phyloP scores from a whole-genome alignment of 2,797 vertebrate genomes.

The Merluccius polli region DNA sequence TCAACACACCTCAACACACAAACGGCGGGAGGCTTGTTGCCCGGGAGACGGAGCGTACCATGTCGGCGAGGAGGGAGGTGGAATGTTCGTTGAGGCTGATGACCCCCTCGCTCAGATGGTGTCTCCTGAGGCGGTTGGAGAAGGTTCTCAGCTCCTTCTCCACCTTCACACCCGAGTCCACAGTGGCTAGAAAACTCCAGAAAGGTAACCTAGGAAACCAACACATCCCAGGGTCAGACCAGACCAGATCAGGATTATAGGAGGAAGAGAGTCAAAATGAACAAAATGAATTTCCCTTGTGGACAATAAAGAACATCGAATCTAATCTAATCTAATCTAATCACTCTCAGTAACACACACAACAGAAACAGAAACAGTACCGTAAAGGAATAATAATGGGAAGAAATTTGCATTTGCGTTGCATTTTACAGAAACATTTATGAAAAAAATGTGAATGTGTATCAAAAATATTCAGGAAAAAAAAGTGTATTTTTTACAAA shows the following conservation, averaged over 20 bases:
- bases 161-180: slow-evolving; percentile 75
- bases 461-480: neutral
- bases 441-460: neutral
- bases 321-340: too few species aligned
- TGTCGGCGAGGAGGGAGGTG: slow-evolving; percentile 78
- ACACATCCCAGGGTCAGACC: slow-evolving; percentile 4
- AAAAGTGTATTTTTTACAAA: neutral
- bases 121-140: slow-evolving; percentile 78
- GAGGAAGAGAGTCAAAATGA: too few species aligned
- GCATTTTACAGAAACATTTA: too few species aligned
- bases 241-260: neutral
- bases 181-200: slow-evolving; percentile 74
- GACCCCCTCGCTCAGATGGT: slow-evolving; percentile 78
- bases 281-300: too few species aligned
- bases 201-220: slow-evolving; percentile 70
- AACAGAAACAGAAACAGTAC: neutral
- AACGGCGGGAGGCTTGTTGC: neutral
- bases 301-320: too few species aligned
- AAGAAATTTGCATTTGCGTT: neutral
- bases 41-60: slow-evolving; percentile 58
- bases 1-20: neutral
- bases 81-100: slow-evolving; percentile 83
- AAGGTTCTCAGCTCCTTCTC: slow-evolving; percentile 81
- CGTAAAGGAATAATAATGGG: neutral
- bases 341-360: neutral